A percentile compares a stretch with the other conserved stretches of the same genome.
Conservation (phyloP, 2,113 vertebrate species). For the Myrmecophaga tridactyla region DNA sequence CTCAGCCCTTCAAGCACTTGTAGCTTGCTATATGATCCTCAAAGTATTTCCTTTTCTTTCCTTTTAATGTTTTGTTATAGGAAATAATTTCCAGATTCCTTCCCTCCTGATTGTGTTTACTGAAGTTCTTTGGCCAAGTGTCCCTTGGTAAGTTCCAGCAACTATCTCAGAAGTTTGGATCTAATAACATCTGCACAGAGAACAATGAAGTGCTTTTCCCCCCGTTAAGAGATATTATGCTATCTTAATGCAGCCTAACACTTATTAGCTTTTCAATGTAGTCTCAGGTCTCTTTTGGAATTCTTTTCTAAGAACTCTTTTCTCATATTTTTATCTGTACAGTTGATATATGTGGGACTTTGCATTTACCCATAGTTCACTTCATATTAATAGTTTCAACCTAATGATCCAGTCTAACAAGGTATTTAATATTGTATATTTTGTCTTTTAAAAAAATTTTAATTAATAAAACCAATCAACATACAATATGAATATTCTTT, state of each 20-base stretch:
- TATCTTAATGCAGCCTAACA: background rate
- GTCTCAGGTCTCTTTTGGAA: background rate
- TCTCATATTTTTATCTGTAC: background rate
- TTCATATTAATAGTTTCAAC: background rate
- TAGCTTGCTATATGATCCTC: background rate
- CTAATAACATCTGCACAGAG: background rate
- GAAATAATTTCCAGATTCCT: background rate
- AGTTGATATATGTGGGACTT: background rate
- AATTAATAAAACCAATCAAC: too few relatives aligned
- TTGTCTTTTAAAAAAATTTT: too few relatives aligned
- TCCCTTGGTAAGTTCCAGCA: background rate
- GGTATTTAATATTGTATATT: background rate
- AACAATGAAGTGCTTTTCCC: background rate
- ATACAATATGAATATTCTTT: too few relatives aligned
- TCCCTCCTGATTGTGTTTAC: slow-evolving; percentile 12
- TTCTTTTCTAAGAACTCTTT: background rate
- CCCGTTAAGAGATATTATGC: background rate
- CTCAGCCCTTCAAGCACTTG: background rate
- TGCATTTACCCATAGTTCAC: background rate
- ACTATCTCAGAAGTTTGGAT: background rate
- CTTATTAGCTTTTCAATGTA: background rate
- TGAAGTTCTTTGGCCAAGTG: background rate
- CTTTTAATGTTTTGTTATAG: background rate
- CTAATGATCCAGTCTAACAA: background rate
- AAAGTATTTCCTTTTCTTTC: background rate